These are phyloP conservation scores for Drosophila rubida DNA, from an alignment of 2,888 invertebrate genomes.

Conservation along the genomic window DNA sequence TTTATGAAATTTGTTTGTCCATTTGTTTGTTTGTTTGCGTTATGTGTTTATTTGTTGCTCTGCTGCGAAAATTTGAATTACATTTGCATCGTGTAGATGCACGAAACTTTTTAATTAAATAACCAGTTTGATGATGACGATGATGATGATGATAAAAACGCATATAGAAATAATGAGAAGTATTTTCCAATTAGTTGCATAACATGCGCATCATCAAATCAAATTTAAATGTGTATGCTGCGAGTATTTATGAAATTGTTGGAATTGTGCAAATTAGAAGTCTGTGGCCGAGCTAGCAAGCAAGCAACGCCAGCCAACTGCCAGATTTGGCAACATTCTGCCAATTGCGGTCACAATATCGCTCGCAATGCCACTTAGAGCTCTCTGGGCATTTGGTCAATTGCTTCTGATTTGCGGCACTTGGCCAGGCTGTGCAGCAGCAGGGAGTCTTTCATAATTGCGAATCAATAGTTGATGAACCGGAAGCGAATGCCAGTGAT, in stretches of 20 bases:
- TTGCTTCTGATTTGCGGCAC: conserved; percentile 47
- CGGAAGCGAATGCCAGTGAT: conserved; percentile 56
- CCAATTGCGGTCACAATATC: conserved; percentile 38
- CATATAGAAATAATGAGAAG: not conserved
- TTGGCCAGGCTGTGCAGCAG: conserved; percentile 26
- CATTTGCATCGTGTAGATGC: conserved; percentile 25
- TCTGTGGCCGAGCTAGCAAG: not conserved
- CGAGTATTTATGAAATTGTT: not conserved
- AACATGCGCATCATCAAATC: conserved; percentile 1
- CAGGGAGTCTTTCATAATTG: conserved; percentile 53
- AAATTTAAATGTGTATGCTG: not conserved
- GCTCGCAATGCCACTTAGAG: conserved; percentile 5
- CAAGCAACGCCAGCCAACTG: conserved; percentile 8
- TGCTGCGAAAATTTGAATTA: not conserved
- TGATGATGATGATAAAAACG: not conserved
- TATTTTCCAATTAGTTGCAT: conserved; percentile 10
- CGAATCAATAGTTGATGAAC: conserved; percentile 56
- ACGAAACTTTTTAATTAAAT: conserved; percentile 75
- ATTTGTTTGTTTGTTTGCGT: not conserved
- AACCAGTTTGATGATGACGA: conserved; percentile 36
- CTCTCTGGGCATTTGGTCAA: conserved; percentile 47
- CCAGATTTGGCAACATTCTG: conserved; percentile 18
- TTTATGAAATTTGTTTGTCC: conserved; percentile 34
- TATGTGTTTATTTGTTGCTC: not conserved
- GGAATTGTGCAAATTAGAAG: not conserved